These are phyloP conservation scores for Hydrolagus colliei DNA, from an alignment of 2,797 vertebrate species.

Conservation along the genomic window DNA sequence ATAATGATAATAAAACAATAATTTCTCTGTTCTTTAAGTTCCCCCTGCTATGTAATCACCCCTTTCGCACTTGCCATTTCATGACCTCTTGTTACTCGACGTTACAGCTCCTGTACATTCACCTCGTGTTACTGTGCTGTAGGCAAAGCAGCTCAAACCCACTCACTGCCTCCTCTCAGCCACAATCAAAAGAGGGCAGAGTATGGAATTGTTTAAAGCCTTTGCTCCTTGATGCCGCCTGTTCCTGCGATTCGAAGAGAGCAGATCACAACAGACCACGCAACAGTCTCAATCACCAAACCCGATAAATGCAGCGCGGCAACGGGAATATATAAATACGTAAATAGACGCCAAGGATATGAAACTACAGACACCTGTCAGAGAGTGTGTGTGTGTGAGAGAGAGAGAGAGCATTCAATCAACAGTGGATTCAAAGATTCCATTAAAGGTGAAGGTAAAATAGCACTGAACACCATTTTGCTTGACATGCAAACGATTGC, in stretches of 20 bases:
- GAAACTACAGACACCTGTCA: not conserved
- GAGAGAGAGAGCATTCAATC: not conserved
- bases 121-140: no score
- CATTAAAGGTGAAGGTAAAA: not conserved
- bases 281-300: not conserved
- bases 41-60: no score
- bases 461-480: not conserved
- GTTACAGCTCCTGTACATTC: no score
- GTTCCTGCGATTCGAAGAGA: not conserved
- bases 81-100: no score
- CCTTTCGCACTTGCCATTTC: no score
- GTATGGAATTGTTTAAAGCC: not conserved
- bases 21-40: no score
- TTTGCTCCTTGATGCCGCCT: not conserved
- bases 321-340: not conserved
- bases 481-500: not conserved
- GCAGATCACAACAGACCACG: not conserved
- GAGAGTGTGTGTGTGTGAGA: not conserved
- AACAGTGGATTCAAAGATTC: not conserved
- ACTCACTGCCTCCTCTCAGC: not conserved
- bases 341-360: not conserved
- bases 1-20: no score
- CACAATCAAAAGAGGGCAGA: not conserved
- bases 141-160: no score
- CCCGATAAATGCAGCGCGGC: not conserved